Evolutionary conservation across 92 coral and sea anemone species (phyloP).

Genomic region (Porites divaricata): DNA sequence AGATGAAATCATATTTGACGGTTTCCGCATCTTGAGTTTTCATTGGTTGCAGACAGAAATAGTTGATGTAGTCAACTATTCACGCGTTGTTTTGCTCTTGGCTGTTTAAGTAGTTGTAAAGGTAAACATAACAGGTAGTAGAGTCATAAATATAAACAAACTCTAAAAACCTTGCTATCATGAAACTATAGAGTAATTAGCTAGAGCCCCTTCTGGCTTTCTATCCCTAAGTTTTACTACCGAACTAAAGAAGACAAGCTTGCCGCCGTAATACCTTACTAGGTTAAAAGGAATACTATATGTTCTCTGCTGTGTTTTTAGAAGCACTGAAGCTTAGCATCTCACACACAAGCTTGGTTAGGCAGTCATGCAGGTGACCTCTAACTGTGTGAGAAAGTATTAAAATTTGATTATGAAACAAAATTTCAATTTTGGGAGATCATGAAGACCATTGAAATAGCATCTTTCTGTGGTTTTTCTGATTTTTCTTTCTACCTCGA

Average conservation of each 20-base stretch:
- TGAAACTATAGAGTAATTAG: neutral
- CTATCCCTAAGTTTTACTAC: neutral
- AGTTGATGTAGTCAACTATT: conserved; percentile 38
- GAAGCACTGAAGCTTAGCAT: neutral
- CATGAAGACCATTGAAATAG: neutral
- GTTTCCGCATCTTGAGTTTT: neutral
- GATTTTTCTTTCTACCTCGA: neutral
- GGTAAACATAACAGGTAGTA: conserved; percentile 26
- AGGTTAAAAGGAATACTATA: neutral
- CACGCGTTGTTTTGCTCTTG: conserved; percentile 23
- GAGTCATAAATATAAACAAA: neutral
- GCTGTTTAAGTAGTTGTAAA: conserved; percentile 8
- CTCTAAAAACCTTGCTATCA: conserved; percentile 2
- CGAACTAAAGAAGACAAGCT: neutral
- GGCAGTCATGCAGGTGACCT: neutral
- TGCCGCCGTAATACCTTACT: neutral
- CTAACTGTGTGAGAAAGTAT: neutral
- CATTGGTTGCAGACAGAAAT: conserved; percentile 8
- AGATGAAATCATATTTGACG: conserved; percentile 36
- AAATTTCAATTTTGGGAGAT: neutral
- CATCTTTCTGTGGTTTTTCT: too few species aligned
- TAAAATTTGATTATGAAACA: neutral
- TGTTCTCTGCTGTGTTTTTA: neutral
- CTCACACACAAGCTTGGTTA: neutral
- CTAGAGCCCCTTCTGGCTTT: neutral